Evolutionary conservation across 2,113 vertebrate species (phyloP), one percentile per base, ranked within the genome.

Genomic region (Polyodon spathula): DNA sequence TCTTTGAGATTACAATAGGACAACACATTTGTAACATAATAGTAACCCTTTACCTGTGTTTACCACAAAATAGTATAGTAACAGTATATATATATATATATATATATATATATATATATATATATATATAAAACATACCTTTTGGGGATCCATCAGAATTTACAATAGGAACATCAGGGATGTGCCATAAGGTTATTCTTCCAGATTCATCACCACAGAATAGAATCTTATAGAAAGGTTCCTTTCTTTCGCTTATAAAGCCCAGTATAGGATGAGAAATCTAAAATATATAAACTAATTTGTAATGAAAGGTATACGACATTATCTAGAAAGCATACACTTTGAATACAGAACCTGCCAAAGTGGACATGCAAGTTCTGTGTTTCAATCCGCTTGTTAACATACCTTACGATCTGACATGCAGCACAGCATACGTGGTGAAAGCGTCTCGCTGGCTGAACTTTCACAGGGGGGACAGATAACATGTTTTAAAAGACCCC

Each of bases 211-310:
- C 84, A 63, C 87, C 88, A 70, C 80, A 86, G 68, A 84, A 90
- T 9, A 90, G 83, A 40, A 90, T 66, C 52, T 90, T 88, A 66
- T 85, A 89, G 65, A 89, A 90, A 54, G 88, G 88, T 3, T 90
- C 88, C 61, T 89, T 90, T 5, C 86, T 79, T 75, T 90, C 84
- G 65, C 87, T 86, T 64, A 90, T 58, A 54, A 86, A 90, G 27
- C 83, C 85, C 86, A 86, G 82, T 16, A 83, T 74, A 59, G 74
- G 73, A 60, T 80, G 76, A 62, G 65, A 66, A 62, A 59, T 71
- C 86, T 90, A 16, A 39, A 44, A 37, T 38, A 39, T 5, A n/a
- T 16, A 39, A 15, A 51, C 41, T 10, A 6, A 6, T 6, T 54
- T 51, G 27, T 42, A n/a, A n/a, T n/a, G n/a, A n/a, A n/a, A n/a